Evolutionary conservation across 2,797 vertebrate species (phyloP), one percentile per base, ranked within the genome.

Genomic region (Cuculus canorus): DNA sequence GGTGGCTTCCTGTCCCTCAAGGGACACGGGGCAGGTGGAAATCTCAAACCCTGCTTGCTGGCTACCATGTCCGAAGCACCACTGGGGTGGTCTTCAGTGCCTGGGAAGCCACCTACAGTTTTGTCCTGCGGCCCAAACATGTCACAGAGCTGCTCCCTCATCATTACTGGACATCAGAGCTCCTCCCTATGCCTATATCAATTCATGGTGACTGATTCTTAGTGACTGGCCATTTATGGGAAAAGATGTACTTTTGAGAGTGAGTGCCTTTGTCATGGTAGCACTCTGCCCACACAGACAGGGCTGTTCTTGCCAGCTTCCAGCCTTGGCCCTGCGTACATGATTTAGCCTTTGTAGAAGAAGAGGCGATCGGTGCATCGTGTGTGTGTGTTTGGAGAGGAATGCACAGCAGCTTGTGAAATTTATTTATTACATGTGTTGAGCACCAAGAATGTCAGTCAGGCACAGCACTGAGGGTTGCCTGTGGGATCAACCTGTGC

Each of bases 141-240:
- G 54, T 85, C 86, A 35, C 60, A 87, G 63, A 61, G 33, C 65
- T 52, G 61, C 57, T 92, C 32, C 48, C 43, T 84, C 86, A 9
- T 78, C 32, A 21, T 14, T 76, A 64, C 76, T 17, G 65, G 88
- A 32, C 48, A 41, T 50, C 6, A 54, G 39, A 92, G 57, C 79
- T 93, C 92, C 82, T 94, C 87, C 84, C 77, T 52, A 2, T 22
- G 54, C 82, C 92, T 6, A 1, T 79, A 90, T 81, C 71, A 35
- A 87, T 56, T 66, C 12, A 0, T 72, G 83, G 80, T 25, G 87
- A 56, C 78, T 59, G 57, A 48, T 88, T 81, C 86, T 66, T 43
- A 88, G 60, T 56, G 92, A 65, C 56, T 70, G 65, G 92, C 96
- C 96, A 96, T 97, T 95, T 96, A 97, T 95, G 95, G 96, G 87